Percentiles rank a stretch among this genome's conserved stretches.
phyloP scores from a whole-genome alignment of 1,140 invertebrate species.

The Orchestia grillus region DNA sequence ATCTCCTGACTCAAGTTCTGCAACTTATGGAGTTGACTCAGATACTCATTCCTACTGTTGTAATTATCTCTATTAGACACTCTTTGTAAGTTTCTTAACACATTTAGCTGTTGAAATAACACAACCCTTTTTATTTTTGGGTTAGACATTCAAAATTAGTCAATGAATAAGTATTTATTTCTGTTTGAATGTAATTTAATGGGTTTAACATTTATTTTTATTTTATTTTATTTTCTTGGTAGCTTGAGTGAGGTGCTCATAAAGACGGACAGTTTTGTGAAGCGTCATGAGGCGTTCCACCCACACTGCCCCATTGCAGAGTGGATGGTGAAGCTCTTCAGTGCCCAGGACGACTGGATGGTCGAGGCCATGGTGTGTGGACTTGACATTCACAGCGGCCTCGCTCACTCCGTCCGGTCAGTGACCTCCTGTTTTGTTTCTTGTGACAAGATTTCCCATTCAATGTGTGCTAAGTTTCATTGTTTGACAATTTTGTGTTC shows the following conservation, averaged over 20 bases:
- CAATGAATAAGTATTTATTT: no score
- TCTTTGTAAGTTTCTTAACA: no score
- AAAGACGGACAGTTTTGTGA: slow-evolving; percentile 85
- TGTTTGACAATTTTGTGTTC: neutral
- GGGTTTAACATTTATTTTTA: neutral
- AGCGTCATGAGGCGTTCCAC: slow-evolving; percentile 85
- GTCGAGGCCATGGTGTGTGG: slow-evolving; percentile 94
- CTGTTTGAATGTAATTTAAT: no score
- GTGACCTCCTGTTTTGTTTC: neutral
- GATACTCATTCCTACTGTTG: no score
- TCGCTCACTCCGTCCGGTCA: slow-evolving; percentile 79
- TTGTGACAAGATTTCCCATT: neutral
- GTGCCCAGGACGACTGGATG: slow-evolving; percentile 90
- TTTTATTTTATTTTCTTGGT: neutral
- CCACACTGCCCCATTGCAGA: slow-evolving; percentile 88
- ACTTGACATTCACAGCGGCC: slow-evolving; percentile 85
- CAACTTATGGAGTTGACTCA: no score
- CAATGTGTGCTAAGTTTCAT: neutral
- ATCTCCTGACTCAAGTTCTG: no score
- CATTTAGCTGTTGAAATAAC: no score
- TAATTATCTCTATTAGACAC: no score
- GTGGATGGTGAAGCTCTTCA: slow-evolving; percentile 88
- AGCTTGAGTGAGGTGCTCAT: slow-evolving; percentile 76
- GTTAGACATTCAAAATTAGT: no score
- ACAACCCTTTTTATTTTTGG: no score